phyloP scores from a whole-genome alignment of 2,888 invertebrate genomes.

The Theodoxus fluviatilis region DNA sequence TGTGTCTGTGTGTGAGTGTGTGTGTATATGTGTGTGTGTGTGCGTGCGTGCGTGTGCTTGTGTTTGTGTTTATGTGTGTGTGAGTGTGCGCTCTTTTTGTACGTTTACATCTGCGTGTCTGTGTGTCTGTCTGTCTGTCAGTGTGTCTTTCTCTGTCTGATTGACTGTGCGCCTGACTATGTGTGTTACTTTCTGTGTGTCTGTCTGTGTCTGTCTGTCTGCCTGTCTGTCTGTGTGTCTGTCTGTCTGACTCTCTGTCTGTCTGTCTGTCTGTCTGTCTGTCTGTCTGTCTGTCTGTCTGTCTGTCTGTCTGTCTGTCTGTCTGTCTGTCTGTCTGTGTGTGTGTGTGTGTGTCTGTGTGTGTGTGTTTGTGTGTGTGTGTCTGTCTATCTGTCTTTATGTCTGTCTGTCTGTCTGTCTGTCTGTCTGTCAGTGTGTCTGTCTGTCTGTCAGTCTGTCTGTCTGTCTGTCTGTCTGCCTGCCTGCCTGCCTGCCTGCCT shows the following conservation, averaged over 20 bases:
- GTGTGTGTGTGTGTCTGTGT: too few species aligned
- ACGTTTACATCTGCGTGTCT: neutral
- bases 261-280: neutral
- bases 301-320: too few species aligned
- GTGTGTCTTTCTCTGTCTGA: conserved; percentile 4
- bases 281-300: neutral
- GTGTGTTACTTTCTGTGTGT: neutral
- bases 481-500: too few species aligned
- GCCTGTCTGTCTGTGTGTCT: neutral
- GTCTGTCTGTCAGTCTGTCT: too few species aligned
- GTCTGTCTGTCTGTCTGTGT: neutral
- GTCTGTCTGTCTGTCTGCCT: too few species aligned
- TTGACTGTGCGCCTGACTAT: neutral
- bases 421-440: too few species aligned
- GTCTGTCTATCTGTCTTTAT: too few species aligned
- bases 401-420: too few species aligned
- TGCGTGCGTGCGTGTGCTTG: conserved; percentile 12
- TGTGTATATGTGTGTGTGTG: conserved; percentile 18
- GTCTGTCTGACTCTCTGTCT: neutral
- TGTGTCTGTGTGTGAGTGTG: conserved; percentile 1
- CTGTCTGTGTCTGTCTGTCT: neutral
- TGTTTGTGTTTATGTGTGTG: neutral
- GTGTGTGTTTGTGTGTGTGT: too few species aligned
- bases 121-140: conserved; percentile 7
- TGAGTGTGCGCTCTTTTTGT: neutral